A percentile compares a stretch with the other conserved stretches of the same genome.
Evolutionary conservation across 1,140 invertebrate genomes (phyloP).

Genomic region (Solenopsis fugax): DNA sequence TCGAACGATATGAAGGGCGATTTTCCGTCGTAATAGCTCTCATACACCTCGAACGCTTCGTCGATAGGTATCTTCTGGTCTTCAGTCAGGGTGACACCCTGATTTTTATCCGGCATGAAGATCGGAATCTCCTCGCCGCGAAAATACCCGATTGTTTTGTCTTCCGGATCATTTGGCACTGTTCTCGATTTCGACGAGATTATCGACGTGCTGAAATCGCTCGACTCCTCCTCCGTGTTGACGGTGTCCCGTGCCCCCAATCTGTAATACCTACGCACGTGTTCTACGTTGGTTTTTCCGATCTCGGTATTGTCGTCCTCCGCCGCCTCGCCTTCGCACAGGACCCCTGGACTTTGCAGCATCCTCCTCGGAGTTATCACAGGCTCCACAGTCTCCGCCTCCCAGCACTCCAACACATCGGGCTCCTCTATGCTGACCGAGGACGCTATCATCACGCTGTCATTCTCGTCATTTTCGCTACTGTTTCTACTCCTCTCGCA

Average conservation of each 20-base stretch:
- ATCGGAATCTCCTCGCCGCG: conserved; percentile 72
- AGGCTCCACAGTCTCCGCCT: conserved; percentile 82
- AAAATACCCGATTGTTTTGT: conserved; percentile 69
- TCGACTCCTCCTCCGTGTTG: conserved; percentile 74
- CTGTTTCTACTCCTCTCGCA: conserved; percentile 45
- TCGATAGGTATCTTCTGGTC: conserved; percentile 80
- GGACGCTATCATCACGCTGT: conserved; percentile 71
- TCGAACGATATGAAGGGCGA: conserved; percentile 69
- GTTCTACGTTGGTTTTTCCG: conserved; percentile 67
- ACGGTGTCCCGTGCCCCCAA: conserved; percentile 72
- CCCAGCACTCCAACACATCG: conserved; percentile 85
- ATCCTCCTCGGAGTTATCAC: conserved; percentile 75
- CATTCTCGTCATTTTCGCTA: conserved; percentile 68
- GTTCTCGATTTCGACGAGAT: conserved; percentile 56
- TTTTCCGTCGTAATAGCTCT: conserved; percentile 82
- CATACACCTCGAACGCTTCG: conserved; percentile 85
- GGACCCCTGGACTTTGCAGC: conserved; percentile 64
- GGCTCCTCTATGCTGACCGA: conserved; percentile 85
- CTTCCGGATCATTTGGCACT: conserved; percentile 73
- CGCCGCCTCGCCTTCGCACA: conserved; percentile 72
- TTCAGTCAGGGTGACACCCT: conserved; percentile 39
- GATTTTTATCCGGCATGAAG: conserved; percentile 40
- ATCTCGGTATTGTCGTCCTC: conserved; percentile 69
- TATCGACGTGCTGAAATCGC: conserved; percentile 48
- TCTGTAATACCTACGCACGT: conserved; percentile 84